These are phyloP conservation scores for Crematogaster levior DNA, from an alignment of 2,888 invertebrate genomes.

Conservation along the genomic window DNA sequence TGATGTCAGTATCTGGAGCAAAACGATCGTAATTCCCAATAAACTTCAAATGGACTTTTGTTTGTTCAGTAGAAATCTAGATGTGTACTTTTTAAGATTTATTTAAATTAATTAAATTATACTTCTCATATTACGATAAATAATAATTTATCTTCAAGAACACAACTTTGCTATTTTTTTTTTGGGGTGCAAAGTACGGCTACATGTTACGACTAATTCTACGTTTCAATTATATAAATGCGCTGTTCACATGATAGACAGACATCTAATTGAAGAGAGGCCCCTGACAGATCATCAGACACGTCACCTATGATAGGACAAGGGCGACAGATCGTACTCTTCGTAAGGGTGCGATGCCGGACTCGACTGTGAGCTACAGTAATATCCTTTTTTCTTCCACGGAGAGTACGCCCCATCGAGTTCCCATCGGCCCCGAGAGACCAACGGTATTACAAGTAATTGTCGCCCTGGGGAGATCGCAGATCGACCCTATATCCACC, in stretches of 20 bases:
- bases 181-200: not conserved
- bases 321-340: conserved; percentile 67
- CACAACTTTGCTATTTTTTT: not conserved
- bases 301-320: conserved; percentile 69
- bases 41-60: not conserved
- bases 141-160: not conserved
- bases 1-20: not conserved
- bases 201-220: not conserved
- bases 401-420: conserved; percentile 82
- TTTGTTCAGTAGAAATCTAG: not conserved
- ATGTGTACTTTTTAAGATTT: not conserved
- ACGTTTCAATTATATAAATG: conserved; percentile 24
- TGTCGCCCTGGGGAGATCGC: conserved; percentile 81
- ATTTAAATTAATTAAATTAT: not conserved
- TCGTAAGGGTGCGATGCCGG: conserved; percentile 62
- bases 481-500: conserved; percentile 52
- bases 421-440: conserved; percentile 80
- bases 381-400: conserved; percentile 79
- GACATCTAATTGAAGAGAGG: conserved; percentile 40
- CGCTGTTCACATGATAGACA: not conserved
- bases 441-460: conserved; percentile 85
- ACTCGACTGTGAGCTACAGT: conserved; percentile 73
- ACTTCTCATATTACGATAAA: not conserved
- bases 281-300: conserved; percentile 61
- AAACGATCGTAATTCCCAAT: not conserved